Conservation (phyloP, 2,113 vertebrate genomes). For the Arvicanthis niloticus region DNA sequence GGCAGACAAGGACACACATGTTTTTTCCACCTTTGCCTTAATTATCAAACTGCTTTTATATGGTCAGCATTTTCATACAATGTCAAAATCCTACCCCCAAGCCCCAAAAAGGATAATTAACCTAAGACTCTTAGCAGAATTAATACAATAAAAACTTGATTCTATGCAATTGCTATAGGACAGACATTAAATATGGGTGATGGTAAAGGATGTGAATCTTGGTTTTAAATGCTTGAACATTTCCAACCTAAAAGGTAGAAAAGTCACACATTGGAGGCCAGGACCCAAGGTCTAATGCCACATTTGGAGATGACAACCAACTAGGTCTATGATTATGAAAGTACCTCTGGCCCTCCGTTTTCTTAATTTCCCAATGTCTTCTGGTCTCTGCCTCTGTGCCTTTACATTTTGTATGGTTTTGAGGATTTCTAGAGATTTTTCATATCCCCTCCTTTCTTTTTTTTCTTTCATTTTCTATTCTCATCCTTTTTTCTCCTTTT, state of each 20-base stretch:
- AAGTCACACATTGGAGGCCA: neutral
- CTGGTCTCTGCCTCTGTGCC: neutral
- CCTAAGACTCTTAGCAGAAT: neutral
- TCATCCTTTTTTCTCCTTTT: neutral
- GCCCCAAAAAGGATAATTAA: neutral
- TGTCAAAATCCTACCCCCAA: neutral
- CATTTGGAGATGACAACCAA: neutral
- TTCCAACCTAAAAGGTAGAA: neutral
- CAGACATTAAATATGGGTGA: neutral
- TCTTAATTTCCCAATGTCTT: neutral
- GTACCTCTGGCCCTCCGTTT: neutral
- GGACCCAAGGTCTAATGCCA: neutral
- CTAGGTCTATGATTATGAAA: neutral
- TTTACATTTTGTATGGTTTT: neutral
- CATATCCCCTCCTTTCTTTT: neutral
- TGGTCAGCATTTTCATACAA: neutral
- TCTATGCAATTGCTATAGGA: neutral
- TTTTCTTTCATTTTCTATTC: neutral
- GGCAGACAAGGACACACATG: neutral
- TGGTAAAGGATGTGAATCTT: neutral
- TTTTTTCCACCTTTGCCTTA: conserved; percentile 20
- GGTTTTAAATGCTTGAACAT: neutral
- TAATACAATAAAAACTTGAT: neutral
- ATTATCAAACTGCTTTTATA: conserved; percentile 10
- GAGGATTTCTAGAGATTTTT: neutral